Evolutionary conservation across 2,113 vertebrate genomes (phyloP), one percentile per base, ranked within the genome.

Genomic region (Rissa tridactyla): DNA sequence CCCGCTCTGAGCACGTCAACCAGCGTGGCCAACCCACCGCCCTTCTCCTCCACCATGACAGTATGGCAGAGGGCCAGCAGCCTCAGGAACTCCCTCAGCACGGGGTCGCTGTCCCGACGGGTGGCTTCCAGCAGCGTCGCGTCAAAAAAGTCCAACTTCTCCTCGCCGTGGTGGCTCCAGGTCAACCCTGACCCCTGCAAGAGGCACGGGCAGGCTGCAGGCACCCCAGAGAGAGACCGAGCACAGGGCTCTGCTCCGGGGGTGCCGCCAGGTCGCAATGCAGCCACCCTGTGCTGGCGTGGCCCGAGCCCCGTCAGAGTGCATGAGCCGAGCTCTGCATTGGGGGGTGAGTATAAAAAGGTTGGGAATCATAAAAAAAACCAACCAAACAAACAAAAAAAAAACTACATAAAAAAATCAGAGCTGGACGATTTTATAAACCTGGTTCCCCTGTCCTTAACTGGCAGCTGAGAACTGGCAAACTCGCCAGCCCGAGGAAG

Each of bases 51-150:
- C 20, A 98, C 98, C 99, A 99, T 99, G 82, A 99, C 99, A 0
- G 99, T 99, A 97, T 99, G 99, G 94, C 99, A 99, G 46, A 99
- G 83, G 38, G 99, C 98, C 91, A 99, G 97, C 17, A 99, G 97
- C 3, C 97, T 98, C 97, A 99, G 97, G 97, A 99, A 99, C 93
- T 99, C 98, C 36, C 68, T 96, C 91, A 97, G 97, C 27, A 92
- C 11, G 0, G 88, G 81, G 92, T 99, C 97, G 1, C 54, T n/a
- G 32, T 97, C 89, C 44, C 2, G 54, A 20, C 22, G 82, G 44
- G 99, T 97, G 0, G 82, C 88, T 36, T 97, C 90, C 90, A 99
- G 92, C 44, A 99, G 98, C 0, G 8, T 40, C 2, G 61, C 34
- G 3, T 99, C 98, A 0, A 81, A 97, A 44, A 98, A 98, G 13